Conservation (phyloP, 2,797 vertebrate genomes). For the Parotocinclus haroldoi region DNA sequence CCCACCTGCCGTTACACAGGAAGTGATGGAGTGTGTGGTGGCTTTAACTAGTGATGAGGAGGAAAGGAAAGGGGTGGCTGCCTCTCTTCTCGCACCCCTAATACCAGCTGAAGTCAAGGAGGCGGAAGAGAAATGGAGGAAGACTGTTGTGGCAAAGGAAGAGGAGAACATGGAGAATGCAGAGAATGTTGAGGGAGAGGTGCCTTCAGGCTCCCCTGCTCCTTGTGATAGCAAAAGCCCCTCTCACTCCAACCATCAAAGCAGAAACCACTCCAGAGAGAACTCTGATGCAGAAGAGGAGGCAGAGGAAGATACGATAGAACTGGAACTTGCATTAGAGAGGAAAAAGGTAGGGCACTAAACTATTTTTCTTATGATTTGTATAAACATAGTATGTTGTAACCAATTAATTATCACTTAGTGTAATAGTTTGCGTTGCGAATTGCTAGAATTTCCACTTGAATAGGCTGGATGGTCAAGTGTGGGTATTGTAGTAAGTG, state of each 20-base stretch:
- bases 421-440: too few relatives aligned
- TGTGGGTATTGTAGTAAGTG: too few relatives aligned
- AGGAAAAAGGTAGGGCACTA: slow-evolving; percentile 82
- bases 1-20: slow-evolving; percentile 62
- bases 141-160: slow-evolving; percentile 84
- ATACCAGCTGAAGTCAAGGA: slow-evolving; percentile 89
- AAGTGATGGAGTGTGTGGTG: slow-evolving; percentile 91
- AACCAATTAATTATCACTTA: too few relatives aligned
- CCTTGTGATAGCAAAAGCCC: slow-evolving; percentile 65
- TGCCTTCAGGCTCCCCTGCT: slow-evolving; percentile 20
- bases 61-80: slow-evolving; percentile 87
- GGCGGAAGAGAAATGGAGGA: slow-evolving; percentile 93
- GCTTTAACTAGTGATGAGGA: slow-evolving; percentile 90
- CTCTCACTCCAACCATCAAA: slow-evolving; percentile 73
- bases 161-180: slow-evolving; percentile 72
- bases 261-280: slow-evolving; percentile 79
- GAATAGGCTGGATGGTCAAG: too few relatives aligned
- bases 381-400: too few relatives aligned
- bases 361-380: too few relatives aligned
- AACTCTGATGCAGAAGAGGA: slow-evolving; percentile 79
- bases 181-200: slow-evolving; percentile 67
- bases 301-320: slow-evolving; percentile 88
- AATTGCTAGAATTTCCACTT: too few relatives aligned
- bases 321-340: slow-evolving; percentile 90
- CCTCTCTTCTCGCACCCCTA: slow-evolving; percentile 85